Conservation (phyloP, 2,888 invertebrate genomes). For the Hemicrepidius hirtus region DNA sequence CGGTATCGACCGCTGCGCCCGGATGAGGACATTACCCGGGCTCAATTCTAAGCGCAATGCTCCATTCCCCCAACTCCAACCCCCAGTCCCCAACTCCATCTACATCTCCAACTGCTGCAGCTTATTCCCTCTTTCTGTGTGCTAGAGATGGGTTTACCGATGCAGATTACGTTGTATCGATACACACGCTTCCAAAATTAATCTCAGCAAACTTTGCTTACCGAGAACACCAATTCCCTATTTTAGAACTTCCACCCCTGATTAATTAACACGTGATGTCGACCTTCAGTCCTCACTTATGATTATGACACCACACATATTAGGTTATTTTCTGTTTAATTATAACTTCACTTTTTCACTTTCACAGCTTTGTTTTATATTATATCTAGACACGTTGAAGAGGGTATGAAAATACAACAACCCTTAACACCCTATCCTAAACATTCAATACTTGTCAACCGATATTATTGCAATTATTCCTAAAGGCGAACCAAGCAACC, state of each 20-base stretch:
- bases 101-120: slow-evolving; percentile 63
- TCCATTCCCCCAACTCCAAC: slow-evolving; percentile 59
- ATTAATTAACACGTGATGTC: slow-evolving; percentile 42
- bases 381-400: too few species aligned
- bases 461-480: too few species aligned
- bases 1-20: slow-evolving; percentile 70
- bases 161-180: slow-evolving; percentile 50
- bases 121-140: slow-evolving; percentile 52
- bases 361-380: too few species aligned
- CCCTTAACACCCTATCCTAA: too few species aligned
- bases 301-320: slow-evolving; percentile 30
- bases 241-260: slow-evolving; percentile 39
- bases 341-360: not conserved
- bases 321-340: slow-evolving; percentile 12
- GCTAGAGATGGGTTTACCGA: slow-evolving; percentile 51
- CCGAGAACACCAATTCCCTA: slow-evolving; percentile 44
- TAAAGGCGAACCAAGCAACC: too few species aligned
- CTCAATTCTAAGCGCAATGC: slow-evolving; percentile 69
- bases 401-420: too few species aligned
- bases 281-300: slow-evolving; percentile 29
- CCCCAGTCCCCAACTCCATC: slow-evolving; percentile 60
- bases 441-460: too few species aligned
- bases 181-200: slow-evolving; percentile 49
- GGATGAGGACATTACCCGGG: slow-evolving; percentile 72
- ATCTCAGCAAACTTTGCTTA: slow-evolving; percentile 45